These are phyloP conservation scores for Ameiurus melas DNA, from an alignment of 2,113 vertebrate species.

Conservation along the genomic window DNA sequence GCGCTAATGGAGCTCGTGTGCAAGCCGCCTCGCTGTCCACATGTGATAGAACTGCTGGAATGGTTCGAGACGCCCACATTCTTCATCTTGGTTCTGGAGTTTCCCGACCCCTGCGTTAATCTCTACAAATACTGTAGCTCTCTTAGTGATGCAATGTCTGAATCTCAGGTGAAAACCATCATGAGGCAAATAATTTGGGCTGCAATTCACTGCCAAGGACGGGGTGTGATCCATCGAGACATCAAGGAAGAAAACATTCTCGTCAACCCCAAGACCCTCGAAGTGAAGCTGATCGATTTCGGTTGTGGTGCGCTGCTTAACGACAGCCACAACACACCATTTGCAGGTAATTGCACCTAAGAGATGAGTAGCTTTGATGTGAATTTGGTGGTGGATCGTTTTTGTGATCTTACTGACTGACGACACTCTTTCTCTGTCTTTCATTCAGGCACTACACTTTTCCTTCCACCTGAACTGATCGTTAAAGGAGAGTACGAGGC, in stretches of 20 bases:
- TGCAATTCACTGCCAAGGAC: slow-evolving; percentile 54
- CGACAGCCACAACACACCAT: neutral
- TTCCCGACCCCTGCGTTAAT: slow-evolving; percentile 55
- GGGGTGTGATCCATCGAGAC: slow-evolving; percentile 58
- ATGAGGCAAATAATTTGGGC: slow-evolving; percentile 60
- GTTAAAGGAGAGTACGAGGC: neutral
- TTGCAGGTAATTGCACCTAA: neutral
- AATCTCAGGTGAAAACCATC: slow-evolving; percentile 46
- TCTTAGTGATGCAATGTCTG: neutral
- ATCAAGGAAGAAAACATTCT: slow-evolving; percentile 18
- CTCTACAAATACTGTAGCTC: slow-evolving; percentile 54
- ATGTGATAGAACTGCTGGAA: slow-evolving; percentile 61
- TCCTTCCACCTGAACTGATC: neutral
- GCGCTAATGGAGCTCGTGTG: slow-evolving; percentile 60
- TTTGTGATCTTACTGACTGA: neutral
- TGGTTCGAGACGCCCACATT: slow-evolving; percentile 58
- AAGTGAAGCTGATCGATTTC: slow-evolving; percentile 68
- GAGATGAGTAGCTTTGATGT: neutral
- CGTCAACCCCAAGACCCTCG: slow-evolving; percentile 60
- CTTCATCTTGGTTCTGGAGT: slow-evolving; percentile 61
- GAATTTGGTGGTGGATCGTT: neutral
- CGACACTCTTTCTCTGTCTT: neutral
- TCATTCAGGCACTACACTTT: neutral
- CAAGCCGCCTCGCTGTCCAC: slow-evolving; percentile 40
- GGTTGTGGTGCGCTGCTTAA: slow-evolving; percentile 52